Evolutionary conservation across 2,113 vertebrate genomes (phyloP), one percentile per base, ranked within the genome.

Genomic region (Hydropotes inermis): DNA sequence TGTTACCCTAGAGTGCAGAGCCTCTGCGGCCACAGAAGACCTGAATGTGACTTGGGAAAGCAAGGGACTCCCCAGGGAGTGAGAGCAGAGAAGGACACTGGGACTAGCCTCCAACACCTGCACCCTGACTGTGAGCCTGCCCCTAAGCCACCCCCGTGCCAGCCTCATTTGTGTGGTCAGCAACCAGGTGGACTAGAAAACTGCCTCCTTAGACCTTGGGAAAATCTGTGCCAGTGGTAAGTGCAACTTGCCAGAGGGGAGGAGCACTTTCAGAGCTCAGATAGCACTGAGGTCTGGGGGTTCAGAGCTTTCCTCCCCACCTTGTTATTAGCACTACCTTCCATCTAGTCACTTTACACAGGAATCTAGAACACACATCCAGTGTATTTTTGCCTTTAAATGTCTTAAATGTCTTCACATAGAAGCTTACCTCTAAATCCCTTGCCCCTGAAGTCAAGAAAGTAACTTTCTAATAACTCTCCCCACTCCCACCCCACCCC

Each of bases 91-190:
- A 0, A 28, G 6, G 2, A 28, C 39, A 3, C 36, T 52, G 6
- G 85, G 84, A 21, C 55, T 87, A 11, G 89, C 43, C 33, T 7
- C 19, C 5, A 57, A 58, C 14, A 5, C 39, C 8, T 21, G 74
- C 87, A 25, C 21, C 5, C 8, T 13, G 36, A 10, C 70, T 43
- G 21, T 74, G 70, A 74, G 21, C 36, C 36, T 39, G 21, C 36
- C 36, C 67, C 21, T 74, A 23, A 74, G 36, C 21, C 5, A 93
- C 5, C 7, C 60, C 64, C 93, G 93, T 0, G 47, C 17, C 95
- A 97, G 76, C 39, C 30, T 98, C 36, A 15, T 92, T 43, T 98
- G 97, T 96, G 97, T 94, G 6, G 61, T 97, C 87, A 98, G 96
- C 36, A 74, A 25, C 36, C 21, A 74, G 10, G 13, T 15, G 13